Conservation (phyloP, 1,140 invertebrate genomes). For the Camponotus vicinus region DNA sequence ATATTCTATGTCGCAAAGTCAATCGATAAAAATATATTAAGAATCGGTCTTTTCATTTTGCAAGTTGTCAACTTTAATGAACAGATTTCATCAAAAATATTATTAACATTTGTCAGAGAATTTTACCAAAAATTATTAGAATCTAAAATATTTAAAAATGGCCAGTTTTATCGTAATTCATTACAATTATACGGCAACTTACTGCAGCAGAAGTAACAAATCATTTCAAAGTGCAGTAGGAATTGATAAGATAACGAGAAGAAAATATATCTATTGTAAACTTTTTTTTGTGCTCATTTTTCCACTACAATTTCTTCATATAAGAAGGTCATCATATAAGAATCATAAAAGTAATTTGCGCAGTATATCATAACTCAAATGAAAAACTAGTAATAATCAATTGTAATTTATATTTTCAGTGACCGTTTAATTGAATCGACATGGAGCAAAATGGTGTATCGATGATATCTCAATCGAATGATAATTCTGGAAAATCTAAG, state of each 20-base stretch:
- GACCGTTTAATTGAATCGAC: slow-evolving; percentile 36
- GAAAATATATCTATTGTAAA: background rate
- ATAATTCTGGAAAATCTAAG: slow-evolving; percentile 70
- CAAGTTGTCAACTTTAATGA: background rate
- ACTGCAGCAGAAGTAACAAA: background rate
- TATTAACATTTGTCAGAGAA: background rate
- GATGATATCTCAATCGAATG: slow-evolving; percentile 75
- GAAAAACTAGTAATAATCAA: background rate
- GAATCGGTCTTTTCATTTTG: background rate
- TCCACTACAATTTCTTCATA: background rate
- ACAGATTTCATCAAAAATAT: background rate
- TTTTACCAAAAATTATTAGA: background rate
- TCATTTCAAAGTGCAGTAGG: background rate
- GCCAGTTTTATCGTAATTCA: background rate
- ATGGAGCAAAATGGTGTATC: slow-evolving; percentile 78
- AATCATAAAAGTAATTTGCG: background rate
- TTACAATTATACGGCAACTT: background rate
- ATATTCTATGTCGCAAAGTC: background rate
- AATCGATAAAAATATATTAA: background rate
- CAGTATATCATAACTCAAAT: background rate
- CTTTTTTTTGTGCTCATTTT: background rate
- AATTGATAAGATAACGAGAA: slow-evolving; percentile 16
- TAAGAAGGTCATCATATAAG: background rate
- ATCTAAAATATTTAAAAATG: background rate
- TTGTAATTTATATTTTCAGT: slow-evolving; percentile 15